Base-by-base conservation (phyloP, 2,888 invertebrate genomes). In the Chesias legatella region DNA sequence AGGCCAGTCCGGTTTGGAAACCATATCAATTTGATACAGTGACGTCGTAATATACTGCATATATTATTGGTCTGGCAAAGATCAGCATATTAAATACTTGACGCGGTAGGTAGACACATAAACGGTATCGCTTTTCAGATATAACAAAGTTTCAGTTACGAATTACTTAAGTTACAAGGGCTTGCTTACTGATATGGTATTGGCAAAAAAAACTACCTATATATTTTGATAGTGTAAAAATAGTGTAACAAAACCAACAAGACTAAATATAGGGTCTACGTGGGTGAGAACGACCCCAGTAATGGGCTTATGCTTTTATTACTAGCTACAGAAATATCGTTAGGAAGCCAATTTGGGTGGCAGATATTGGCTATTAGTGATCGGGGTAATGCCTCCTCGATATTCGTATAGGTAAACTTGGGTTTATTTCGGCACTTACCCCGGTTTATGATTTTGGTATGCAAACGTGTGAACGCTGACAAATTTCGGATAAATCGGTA, bases 291-390 rank as follows among this genome's bases (percentile, higher is more conserved):
- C 71, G 69, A 67, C 76, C 59, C 58, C 61, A 30, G 67, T 84
- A 83, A 84, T 77, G 76, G 76, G 78, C 82, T 84, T 83, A 83
- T 63, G 78, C 73, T 83, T 83, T 83, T 84, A 85, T 85, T 83
- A 83, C 78, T 77, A 69, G 73, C 74, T 71, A 68, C 79, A 75
- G 81, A 83, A 85, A 85, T 85, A 81, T 80, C 80, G 84, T 85
- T 83, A 82, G 78, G 77, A 76, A 82, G 76, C 79, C 84, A 85
- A 84, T 86, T 84, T 85, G 70, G 81, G 75, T 69, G 74, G 70
- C 80, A 80, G 80, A 85, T 85, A 85, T 86, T 85, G 85, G 74
- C 85, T 84, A 84, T 86, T 85, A 86, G 81, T 78, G 76, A 63
- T 66, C 68, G 73, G 63, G 68, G 70, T 79, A 80, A 80, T 79